Evolutionary conservation across 2,888 invertebrate species (phyloP).

Genomic region (Leptopilina syphax): DNA sequence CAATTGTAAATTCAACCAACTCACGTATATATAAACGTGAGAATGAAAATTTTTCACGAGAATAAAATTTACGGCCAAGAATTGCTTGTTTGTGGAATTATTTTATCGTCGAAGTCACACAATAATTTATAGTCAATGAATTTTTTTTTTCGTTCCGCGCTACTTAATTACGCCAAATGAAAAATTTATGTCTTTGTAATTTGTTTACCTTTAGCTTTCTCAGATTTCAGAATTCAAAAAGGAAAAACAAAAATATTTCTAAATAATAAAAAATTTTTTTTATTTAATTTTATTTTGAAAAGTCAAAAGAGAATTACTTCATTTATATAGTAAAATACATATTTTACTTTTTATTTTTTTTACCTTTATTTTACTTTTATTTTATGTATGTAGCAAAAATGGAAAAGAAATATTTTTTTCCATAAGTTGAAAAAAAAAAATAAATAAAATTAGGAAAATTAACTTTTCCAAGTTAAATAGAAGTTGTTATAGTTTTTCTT

Average conservation of each 20-base stretch:
- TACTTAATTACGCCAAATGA: slow-evolving; percentile 27
- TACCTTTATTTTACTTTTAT: too few relatives aligned
- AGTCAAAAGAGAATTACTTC: too few relatives aligned
- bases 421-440: background rate
- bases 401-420: too few relatives aligned
- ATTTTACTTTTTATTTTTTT: too few relatives aligned
- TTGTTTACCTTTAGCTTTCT: background rate
- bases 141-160: background rate
- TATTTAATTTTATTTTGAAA: too few relatives aligned
- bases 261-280: too few relatives aligned
- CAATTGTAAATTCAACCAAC: too few relatives aligned
- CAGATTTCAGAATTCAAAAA: slow-evolving; percentile 16
- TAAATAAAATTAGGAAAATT: background rate
- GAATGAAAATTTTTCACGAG: background rate
- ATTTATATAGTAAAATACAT: too few relatives aligned
- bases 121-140: slow-evolving; percentile 34
- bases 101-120: slow-evolving; percentile 21
- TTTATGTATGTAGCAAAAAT: too few relatives aligned
- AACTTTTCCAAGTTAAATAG: background rate
- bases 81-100: slow-evolving; percentile 19
- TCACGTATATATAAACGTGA: background rate
- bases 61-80: slow-evolving; percentile 11
- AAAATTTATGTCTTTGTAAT: slow-evolving; percentile 27
- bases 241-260: too few relatives aligned
- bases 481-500: slow-evolving; percentile 4